Evolutionary conservation across 2,113 vertebrate species (phyloP).

Genomic region (Oreochromis niloticus): DNA sequence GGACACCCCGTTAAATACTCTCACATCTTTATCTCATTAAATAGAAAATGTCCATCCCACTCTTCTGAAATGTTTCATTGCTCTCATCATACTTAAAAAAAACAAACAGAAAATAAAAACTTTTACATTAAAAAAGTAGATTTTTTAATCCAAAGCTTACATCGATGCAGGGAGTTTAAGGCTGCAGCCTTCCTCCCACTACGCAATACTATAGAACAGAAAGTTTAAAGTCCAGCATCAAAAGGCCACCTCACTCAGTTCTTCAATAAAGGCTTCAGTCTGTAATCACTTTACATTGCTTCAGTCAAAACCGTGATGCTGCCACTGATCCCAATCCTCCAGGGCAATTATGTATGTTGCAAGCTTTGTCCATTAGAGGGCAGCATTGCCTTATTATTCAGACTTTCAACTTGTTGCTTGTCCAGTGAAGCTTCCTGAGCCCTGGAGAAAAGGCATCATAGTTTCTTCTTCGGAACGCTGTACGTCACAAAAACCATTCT

Average conservation of each 20-base stretch:
- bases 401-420: neutral
- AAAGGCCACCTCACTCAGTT: neutral
- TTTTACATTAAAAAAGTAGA: neutral
- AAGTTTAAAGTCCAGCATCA: conserved; percentile 44
- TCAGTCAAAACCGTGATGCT: neutral
- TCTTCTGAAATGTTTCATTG: conserved; percentile 35
- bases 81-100: neutral
- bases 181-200: neutral
- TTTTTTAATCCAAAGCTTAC: conserved; percentile 2
- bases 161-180: neutral
- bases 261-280: conserved; percentile 1
- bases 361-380: conserved; percentile 54
- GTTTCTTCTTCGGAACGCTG: neutral
- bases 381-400: conserved; percentile 32
- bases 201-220: neutral
- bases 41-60: conserved; percentile 71
- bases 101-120: neutral
- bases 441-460: neutral
- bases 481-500: neutral
- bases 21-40: conserved; percentile 66
- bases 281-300: neutral
- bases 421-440: conserved; percentile 35
- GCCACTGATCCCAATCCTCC: neutral
- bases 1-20: conserved; percentile 72
- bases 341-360: neutral